Conservation (phyloP, 2,888 invertebrate species). For the Helobdella robusta region DNA sequence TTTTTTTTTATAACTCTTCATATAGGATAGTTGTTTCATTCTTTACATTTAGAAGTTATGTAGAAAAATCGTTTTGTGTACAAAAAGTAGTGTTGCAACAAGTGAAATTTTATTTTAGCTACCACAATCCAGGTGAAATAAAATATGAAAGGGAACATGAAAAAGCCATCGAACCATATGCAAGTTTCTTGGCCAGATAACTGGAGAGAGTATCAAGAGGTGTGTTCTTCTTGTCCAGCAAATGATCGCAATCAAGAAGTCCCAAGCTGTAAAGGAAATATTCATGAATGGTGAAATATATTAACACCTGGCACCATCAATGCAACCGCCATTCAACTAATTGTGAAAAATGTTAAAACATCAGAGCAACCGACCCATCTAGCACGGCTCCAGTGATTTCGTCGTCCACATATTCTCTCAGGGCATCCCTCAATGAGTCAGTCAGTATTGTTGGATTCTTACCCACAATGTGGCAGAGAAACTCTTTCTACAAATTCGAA, state of each 20-base stretch:
- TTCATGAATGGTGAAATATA: not conserved
- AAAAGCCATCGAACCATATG: constrained; percentile 57
- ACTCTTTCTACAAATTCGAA: constrained; percentile 59
- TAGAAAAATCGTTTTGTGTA: too few species aligned
- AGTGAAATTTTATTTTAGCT: too few species aligned
- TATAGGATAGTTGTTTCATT: too few species aligned
- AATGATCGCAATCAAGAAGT: constrained; percentile 73
- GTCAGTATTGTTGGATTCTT: constrained; percentile 69
- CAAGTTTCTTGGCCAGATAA: constrained; percentile 71
- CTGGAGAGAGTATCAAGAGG: constrained; percentile 87
- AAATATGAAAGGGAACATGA: too few species aligned
- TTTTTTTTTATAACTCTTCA: not conserved
- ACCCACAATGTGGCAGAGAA: constrained; percentile 76
- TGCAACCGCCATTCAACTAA: constrained; percentile 7
- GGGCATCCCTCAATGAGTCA: constrained; percentile 76
- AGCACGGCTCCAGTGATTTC: constrained; percentile 36
- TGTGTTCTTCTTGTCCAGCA: constrained; percentile 68
- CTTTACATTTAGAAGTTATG: too few species aligned
- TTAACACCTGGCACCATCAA: too few species aligned
- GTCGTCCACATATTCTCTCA: constrained; percentile 68
- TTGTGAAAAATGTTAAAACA: too few species aligned
- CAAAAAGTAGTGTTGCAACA: too few species aligned
- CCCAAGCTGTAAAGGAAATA: constrained; percentile 57
- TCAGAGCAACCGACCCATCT: constrained; percentile 11
- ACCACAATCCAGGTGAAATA: too few species aligned